A percentile compares a stretch with the other conserved stretches of the same genome.
phyloP scores from a whole-genome alignment of 2,797 vertebrate genomes.

The Alca torda region DNA sequence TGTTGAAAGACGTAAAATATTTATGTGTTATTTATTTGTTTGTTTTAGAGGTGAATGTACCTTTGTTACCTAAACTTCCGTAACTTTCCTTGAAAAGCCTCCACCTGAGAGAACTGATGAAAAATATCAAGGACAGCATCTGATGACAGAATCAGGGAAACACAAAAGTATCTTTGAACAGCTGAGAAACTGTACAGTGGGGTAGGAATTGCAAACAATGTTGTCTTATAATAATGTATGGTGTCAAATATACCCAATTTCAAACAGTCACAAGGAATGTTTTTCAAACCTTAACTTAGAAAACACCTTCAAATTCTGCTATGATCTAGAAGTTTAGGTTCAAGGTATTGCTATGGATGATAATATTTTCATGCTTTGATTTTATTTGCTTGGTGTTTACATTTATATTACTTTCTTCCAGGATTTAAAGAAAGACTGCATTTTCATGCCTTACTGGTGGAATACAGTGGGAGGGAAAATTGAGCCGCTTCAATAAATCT shows the following conservation, averaged over 20 bases:
- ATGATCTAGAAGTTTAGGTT: neutral
- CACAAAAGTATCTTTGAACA: neutral
- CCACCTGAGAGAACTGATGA: neutral
- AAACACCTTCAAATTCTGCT: neutral
- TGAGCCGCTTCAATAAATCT: constrained; percentile 23
- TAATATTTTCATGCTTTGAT: neutral
- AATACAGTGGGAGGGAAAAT: neutral
- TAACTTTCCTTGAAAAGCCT: constrained; percentile 8
- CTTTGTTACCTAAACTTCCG: neutral
- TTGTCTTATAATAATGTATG: neutral
- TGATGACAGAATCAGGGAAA: neutral
- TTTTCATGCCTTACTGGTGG: neutral
- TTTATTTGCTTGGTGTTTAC: neutral
- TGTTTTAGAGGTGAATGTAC: neutral
- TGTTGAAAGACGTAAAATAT: neutral
- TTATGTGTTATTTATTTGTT: neutral
- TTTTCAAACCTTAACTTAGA: neutral
- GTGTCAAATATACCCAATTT: neutral
- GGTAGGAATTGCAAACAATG: neutral
- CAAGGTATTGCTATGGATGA: neutral
- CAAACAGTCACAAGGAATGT: neutral
- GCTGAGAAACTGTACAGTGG: neutral
- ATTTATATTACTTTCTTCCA: neutral
- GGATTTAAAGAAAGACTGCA: neutral
- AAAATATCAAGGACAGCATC: neutral